Evolutionary conservation across 2,797 vertebrate species (phyloP).

Genomic region (Halcyon chelicuti): DNA sequence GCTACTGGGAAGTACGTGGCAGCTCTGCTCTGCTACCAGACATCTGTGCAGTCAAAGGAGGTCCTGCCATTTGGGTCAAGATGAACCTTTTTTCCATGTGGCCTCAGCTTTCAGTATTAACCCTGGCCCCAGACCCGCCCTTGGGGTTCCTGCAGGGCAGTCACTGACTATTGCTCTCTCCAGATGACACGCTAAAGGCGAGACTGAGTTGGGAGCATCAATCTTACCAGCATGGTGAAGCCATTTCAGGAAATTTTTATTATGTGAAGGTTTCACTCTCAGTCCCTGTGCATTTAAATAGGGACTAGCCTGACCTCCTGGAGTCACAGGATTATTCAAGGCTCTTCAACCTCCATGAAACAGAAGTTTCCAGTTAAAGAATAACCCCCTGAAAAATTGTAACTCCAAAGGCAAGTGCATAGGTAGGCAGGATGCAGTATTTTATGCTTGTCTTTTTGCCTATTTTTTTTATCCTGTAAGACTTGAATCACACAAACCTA

Average conservation of each 20-base stretch:
- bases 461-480: neutral
- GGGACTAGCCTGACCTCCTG: neutral
- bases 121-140: neutral
- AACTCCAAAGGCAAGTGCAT: neutral
- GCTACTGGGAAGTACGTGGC: neutral
- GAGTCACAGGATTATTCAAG: neutral
- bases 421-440: neutral
- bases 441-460: neutral
- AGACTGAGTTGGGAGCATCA: neutral
- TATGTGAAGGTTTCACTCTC: neutral
- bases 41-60: accelerated
- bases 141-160: neutral
- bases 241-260: neutral
- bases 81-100: neutral
- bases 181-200: accelerated
- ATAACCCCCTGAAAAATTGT: neutral
- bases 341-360: neutral
- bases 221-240: neutral
- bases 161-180: neutral
- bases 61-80: neutral
- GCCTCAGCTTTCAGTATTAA: neutral
- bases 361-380: neutral
- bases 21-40: neutral
- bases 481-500: neutral
- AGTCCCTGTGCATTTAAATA: neutral